phyloP scores from a whole-genome alignment of 2,888 invertebrate genomes.

The Drosophila macrospina region DNA sequence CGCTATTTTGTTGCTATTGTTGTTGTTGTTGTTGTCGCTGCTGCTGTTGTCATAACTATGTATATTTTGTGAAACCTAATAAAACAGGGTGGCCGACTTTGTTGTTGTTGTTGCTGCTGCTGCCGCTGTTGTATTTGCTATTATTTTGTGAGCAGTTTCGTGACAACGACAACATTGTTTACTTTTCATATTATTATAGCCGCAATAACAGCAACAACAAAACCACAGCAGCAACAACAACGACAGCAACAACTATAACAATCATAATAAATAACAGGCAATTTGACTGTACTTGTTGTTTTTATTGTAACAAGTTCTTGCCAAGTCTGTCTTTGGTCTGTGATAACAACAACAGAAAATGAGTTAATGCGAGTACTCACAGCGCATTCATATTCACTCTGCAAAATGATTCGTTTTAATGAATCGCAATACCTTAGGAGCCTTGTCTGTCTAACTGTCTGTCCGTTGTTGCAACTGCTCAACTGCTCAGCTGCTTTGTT shows the following conservation, averaged over 20 bases:
- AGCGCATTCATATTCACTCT: slow-evolving; percentile 25
- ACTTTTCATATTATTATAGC: slow-evolving; percentile 61
- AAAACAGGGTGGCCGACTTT: slow-evolving; percentile 55
- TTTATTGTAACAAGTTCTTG: slow-evolving; percentile 52
- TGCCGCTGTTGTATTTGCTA: slow-evolving; percentile 36
- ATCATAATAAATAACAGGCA: slow-evolving; percentile 58
- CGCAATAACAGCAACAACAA: slow-evolving; percentile 46
- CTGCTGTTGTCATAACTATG: slow-evolving; percentile 33
- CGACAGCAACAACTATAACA: slow-evolving; percentile 49
- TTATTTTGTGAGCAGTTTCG: slow-evolving; percentile 62
- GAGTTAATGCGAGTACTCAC: slow-evolving; percentile 21
- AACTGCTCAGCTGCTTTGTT: slow-evolving; percentile 39
- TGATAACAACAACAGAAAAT: slow-evolving; percentile 43
- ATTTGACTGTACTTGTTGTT: slow-evolving; percentile 36
- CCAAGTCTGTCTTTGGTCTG: slow-evolving; percentile 21
- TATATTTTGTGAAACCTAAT: slow-evolving; percentile 64
- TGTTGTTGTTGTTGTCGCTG: slow-evolving; percentile 24
- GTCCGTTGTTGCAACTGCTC: slow-evolving; percentile 48
- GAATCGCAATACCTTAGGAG: slow-evolving; percentile 18
- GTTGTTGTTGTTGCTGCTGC: slow-evolving; percentile 49
- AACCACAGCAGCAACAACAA: slow-evolving; percentile 51
- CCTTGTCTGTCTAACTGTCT: background rate
- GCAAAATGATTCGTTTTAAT: slow-evolving; percentile 36
- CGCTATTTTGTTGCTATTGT: slow-evolving; percentile 31
- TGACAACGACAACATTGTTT: slow-evolving; percentile 68